Evolutionary conservation across 2,113 vertebrate species (phyloP).

Genomic region (Anguilla japonica): DNA sequence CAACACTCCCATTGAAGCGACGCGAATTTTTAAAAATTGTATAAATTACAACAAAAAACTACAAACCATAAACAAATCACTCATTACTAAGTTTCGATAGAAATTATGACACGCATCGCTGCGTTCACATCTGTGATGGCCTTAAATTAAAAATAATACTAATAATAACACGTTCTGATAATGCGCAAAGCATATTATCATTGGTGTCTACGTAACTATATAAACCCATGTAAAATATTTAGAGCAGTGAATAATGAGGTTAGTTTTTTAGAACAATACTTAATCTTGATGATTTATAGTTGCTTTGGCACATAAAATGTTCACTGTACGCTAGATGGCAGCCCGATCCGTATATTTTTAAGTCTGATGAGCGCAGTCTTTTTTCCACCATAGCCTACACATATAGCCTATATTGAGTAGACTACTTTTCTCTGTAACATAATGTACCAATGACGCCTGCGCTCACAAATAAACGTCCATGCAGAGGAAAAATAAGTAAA

Average conservation of each 20-base stretch:
- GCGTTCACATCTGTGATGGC: not conserved
- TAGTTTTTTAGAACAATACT: slow-evolving; percentile 12
- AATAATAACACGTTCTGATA: not conserved
- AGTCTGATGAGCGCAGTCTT: slow-evolving; percentile 22
- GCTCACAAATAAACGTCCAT: not conserved
- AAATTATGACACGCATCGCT: not conserved
- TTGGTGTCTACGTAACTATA: not conserved
- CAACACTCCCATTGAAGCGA: slow-evolving; percentile 61
- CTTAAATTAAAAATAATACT: not conserved
- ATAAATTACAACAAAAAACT: too few relatives aligned
- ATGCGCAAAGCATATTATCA: not conserved
- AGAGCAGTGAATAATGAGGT: not conserved
- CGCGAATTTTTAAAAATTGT: slow-evolving; percentile 36
- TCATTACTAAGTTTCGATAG: not conserved
- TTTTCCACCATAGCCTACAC: not conserved
- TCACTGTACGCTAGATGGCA: slow-evolving; percentile 81
- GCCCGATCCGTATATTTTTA: slow-evolving; percentile 68
- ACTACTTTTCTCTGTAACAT: not conserved
- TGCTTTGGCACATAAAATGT: slow-evolving; percentile 25
- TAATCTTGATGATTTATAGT: slow-evolving; percentile 37
- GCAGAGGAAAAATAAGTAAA: not conserved
- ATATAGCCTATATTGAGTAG: not conserved
- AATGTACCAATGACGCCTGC: not conserved
- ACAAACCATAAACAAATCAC: too few relatives aligned
- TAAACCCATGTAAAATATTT: not conserved